Evolutionary conservation across 2,888 invertebrate species (phyloP), one percentile per base, ranked within the genome.

Genomic region (Drosophila rellima): DNA sequence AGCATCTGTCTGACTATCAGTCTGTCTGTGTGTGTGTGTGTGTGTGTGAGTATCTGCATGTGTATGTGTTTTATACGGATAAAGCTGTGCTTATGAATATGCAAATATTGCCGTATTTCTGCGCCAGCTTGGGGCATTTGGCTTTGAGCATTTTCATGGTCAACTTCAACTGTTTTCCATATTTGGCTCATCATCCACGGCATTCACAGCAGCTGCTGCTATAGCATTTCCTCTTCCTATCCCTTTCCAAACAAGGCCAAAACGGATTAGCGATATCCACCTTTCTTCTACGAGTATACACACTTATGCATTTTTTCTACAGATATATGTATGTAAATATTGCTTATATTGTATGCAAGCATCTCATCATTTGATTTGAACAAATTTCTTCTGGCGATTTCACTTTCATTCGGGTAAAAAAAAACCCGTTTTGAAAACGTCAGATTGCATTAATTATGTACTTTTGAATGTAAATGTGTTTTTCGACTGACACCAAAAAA

Each of bases 361-460:
- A 52, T 52, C 42, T 52, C 54, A 54, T 42, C 42, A 54, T 33
- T 54, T 54, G 31, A 42, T 31, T 60, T 29, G 7, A 33, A 67
- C 60, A 76, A 67, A 56, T 77, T 64, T 74, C 69, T 84, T 82
- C 57, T 78, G 65, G 54, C 80, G 88, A 88, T 82, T 82, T 82
- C 82, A 82, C 88, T 82, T 82, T 88, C 70, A 23, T 55, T 54
- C 18, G 48, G 20, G 50, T 52, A 33, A 35, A 39, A 39, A 26
- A 29, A 67, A 82, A 82, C 80, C 59, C 70, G 80, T 81, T 81
- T 74, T 50, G 40, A 54, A 59, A 71, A 54, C 66, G 56, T 42
- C 77, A 68, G 54, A 77, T 66, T 61, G 63, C 78, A 68, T 84
- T 82, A 84, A 87, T 84, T 87, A 87, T 81, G 75, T 83, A 83